Evolutionary conservation across 2,888 invertebrate genomes (phyloP).

Genomic region (Abrostola tripartita): DNA sequence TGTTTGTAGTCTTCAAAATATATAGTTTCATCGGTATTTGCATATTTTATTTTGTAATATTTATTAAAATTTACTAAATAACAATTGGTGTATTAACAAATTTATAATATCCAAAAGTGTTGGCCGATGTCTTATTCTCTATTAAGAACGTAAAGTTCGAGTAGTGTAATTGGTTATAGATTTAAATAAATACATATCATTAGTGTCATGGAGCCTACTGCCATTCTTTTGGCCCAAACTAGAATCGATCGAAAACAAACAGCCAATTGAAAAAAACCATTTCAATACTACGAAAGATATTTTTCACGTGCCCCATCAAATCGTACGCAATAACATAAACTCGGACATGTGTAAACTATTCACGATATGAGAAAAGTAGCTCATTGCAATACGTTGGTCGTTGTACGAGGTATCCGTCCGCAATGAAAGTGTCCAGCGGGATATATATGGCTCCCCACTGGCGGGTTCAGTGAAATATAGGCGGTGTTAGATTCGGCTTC

Average conservation of each 20-base stretch:
- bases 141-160: no score
- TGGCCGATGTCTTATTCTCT: no score
- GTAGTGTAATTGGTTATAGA: no score
- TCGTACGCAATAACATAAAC: not conserved
- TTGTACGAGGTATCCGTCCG: conserved; percentile 25
- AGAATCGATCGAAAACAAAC: conserved; percentile 13
- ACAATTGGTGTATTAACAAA: no score
- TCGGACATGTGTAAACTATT: conserved; percentile 23
- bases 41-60: no score
- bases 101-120: no score
- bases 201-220: no score
- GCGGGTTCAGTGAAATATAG: conserved; percentile 22
- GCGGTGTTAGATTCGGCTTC: conserved; percentile 19
- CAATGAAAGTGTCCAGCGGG: conserved; percentile 50
- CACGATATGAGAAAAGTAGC: conserved; percentile 33
- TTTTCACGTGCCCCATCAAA: no score
- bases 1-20: not conserved
- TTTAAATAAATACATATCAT: no score
- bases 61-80: no score
- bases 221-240: no score
- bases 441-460: conserved; percentile 33
- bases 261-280: not conserved
- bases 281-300: no score
- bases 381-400: conserved; percentile 43
- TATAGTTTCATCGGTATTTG: conserved; percentile 8